Evolutionary conservation across 2,888 invertebrate species (phyloP), one percentile per base, ranked within the genome.

Genomic region (Aethes cnicana): DNA sequence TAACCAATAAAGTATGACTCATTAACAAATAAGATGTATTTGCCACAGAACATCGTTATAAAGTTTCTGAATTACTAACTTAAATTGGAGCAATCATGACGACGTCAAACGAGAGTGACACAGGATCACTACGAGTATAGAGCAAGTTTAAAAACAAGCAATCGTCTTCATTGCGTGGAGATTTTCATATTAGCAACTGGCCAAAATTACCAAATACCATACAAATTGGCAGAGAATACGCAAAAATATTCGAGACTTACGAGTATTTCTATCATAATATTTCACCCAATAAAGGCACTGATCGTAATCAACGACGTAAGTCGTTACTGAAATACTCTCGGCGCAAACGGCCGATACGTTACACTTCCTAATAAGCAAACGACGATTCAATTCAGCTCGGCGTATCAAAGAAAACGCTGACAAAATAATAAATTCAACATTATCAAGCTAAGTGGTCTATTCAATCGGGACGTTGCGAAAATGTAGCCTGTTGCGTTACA

Each of bases 401-500:
- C 32, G 33, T 50, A 46, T 60, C 61, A 52, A 66, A 57, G 63
- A 68, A 67, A 66, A 70, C 61, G 59, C 59, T 58, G 64, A 69
- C 72, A 67, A 74, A 72, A 72, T 70, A 70, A 72, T 69, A 72
- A 69, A 69, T 69, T 64, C 47, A 56, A 58, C 61, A 64, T 63
- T 68, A 69, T 68, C 63, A 63, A 56, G 59, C 66, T 72, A 72
- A 72, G 69, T 71, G 73, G 69, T 58, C 72, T 70, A 79, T 82
- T 81, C 74, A 75, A 81, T 81, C 75, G 77, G 77, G 75, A 74
- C 74, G 76, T 85, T 84, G 83, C 80, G 82, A 81, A 84, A 84
- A 77, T 75, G 63, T 69, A 59, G 74, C 75, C 74, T 66, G 74
- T 80, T 80, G 70, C 77, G 64, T 71, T 80, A 82, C 82, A 82